Evolutionary conservation across 2,888 invertebrate species (phyloP).

Genomic region (Tenthredo livida): DNA sequence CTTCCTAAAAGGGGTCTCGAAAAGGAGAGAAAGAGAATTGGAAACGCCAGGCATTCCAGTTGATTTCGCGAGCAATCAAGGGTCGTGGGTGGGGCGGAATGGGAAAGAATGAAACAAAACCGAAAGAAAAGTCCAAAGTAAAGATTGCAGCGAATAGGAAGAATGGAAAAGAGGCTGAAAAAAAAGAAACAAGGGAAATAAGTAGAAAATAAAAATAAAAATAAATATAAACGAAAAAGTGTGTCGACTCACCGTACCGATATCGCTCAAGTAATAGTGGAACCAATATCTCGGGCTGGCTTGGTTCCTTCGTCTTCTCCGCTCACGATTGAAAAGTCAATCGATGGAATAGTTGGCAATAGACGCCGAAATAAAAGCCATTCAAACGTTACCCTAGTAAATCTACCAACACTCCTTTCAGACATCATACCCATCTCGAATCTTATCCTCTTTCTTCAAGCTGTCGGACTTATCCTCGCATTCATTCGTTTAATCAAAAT

Average conservation of each 20-base stretch:
- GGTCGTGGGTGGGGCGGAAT: constrained; percentile 2
- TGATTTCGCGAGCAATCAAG: constrained; percentile 52
- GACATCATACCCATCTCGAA: not conserved
- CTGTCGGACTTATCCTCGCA: not conserved
- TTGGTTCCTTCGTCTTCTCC: constrained; percentile 50
- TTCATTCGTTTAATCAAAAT: not conserved
- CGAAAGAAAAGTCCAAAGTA: constrained; percentile 32
- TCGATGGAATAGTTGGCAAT: constrained; percentile 60
- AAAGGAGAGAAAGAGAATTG: constrained; percentile 46
- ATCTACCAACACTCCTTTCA: not conserved
- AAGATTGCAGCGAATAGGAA: constrained; percentile 40
- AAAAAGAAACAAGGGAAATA: constrained; percentile 21
- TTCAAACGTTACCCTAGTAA: constrained; percentile 28
- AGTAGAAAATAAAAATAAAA: not conserved
- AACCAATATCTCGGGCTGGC: constrained; percentile 63
- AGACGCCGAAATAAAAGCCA: constrained; percentile 60
- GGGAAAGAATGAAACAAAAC: constrained; percentile 46
- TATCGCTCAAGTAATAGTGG: constrained; percentile 60
- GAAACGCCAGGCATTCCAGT: constrained; percentile 49
- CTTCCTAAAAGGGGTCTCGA: constrained; percentile 42
- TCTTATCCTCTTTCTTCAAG: not conserved
- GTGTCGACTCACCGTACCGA: constrained; percentile 50
- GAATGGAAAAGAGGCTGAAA: not conserved
- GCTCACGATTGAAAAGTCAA: constrained; percentile 57
- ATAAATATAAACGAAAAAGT: constrained; percentile 57